Conservation (phyloP, 1,140 invertebrate genomes). For the Campoletis sonorensis region DNA sequence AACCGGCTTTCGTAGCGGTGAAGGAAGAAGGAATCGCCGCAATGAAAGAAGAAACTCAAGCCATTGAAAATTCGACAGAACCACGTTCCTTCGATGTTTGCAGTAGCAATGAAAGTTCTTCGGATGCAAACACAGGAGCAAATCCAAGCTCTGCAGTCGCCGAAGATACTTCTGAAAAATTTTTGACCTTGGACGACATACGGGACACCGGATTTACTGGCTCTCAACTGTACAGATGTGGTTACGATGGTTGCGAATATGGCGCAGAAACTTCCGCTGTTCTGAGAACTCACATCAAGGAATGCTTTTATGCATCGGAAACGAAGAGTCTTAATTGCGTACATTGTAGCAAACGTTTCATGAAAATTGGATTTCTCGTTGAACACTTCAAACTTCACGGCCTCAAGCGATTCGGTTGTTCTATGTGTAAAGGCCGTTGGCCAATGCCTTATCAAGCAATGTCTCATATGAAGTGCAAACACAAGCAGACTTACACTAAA, state of each 20-base stretch:
- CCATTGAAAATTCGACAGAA: background rate
- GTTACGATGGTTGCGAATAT: slow-evolving; percentile 70
- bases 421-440: slow-evolving; percentile 74
- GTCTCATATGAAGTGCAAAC: slow-evolving; percentile 78
- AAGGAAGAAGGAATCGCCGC: slow-evolving; percentile 27
- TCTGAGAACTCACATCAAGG: slow-evolving; percentile 76
- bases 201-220: slow-evolving; percentile 70
- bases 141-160: slow-evolving; percentile 29
- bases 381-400: slow-evolving; percentile 77
- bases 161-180: slow-evolving; percentile 47
- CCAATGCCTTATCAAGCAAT: slow-evolving; percentile 72
- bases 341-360: slow-evolving; percentile 75
- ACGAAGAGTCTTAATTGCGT: slow-evolving; percentile 71
- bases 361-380: slow-evolving; percentile 69
- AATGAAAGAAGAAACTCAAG: background rate
- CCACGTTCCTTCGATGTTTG: background rate
- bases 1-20: background rate
- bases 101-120: slow-evolving; percentile 44
- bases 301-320: slow-evolving; percentile 65
- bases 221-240: slow-evolving; percentile 76
- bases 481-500: slow-evolving; percentile 72
- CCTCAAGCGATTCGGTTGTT: slow-evolving; percentile 76
- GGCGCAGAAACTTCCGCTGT: slow-evolving; percentile 56
- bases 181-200: slow-evolving; percentile 67
- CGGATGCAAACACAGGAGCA: background rate